phyloP scores from a whole-genome alignment of 1,140 invertebrate species.

The Papilio xuthus region DNA sequence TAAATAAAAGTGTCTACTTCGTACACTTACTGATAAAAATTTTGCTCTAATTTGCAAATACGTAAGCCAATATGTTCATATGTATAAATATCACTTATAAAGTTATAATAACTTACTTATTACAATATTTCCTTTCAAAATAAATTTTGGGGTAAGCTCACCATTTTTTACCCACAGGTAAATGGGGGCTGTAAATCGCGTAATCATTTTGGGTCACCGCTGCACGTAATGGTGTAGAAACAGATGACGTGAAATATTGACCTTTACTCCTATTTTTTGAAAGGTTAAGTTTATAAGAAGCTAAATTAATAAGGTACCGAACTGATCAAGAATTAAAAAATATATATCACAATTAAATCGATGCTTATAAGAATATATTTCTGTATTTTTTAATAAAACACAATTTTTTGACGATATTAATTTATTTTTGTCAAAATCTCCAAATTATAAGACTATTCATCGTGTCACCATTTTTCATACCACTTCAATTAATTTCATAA shows the following conservation, averaged over 20 bases:
- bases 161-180: slow-evolving; percentile 12
- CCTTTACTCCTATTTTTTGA: background rate
- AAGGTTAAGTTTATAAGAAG: background rate
- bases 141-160: background rate
- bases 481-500: background rate
- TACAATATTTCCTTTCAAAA: background rate
- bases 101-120: background rate
- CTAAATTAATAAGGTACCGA: background rate
- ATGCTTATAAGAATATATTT: background rate
- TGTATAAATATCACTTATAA: background rate
- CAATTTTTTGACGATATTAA: background rate
- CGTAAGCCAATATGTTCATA: background rate
- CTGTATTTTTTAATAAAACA: background rate
- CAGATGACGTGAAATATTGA: background rate
- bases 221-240: slow-evolving; percentile 23
- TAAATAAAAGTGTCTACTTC: background rate
- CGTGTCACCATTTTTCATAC: background rate
- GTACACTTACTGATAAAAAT: background rate
- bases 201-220: slow-evolving; percentile 7
- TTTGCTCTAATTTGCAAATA: background rate
- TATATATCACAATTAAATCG: too few relatives aligned
- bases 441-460: background rate
- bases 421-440: background rate
- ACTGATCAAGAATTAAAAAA: background rate
- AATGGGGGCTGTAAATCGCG: slow-evolving; percentile 12